These are phyloP conservation scores for Grallaria varia DNA, from an alignment of 2,113 vertebrate genomes.

Conservation along the genomic window DNA sequence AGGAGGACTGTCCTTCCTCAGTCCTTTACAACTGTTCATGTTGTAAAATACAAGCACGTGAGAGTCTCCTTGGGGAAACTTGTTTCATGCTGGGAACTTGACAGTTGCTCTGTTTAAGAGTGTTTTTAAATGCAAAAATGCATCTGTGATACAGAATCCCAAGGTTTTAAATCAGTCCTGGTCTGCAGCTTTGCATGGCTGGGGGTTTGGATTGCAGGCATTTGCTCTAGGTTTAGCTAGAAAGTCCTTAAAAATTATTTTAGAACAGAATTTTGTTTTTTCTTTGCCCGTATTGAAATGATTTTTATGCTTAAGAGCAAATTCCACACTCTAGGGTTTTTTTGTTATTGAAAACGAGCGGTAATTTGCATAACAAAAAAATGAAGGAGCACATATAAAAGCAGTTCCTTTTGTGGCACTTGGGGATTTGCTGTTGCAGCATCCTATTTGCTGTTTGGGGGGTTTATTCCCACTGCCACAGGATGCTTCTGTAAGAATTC, in stretches of 20 bases:
- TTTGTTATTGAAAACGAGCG: not conserved
- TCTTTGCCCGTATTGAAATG: not conserved
- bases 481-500: slow-evolving; percentile 9
- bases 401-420: not conserved
- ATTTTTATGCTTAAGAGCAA: not conserved
- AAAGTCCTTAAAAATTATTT: not conserved
- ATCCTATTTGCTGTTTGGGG: not conserved
- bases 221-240: not conserved
- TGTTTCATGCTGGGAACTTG: not conserved
- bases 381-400: not conserved
- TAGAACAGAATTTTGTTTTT: not conserved
- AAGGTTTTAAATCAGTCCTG: not conserved
- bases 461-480: not conserved
- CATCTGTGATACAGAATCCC: not conserved
- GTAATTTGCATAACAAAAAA: not conserved
- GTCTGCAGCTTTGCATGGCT: not conserved
- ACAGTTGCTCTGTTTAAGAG: not conserved
- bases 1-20: not conserved
- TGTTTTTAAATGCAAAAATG: not conserved
- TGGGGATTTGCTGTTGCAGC: not conserved
- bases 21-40: not conserved
- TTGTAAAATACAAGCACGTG: not conserved
- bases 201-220: not conserved
- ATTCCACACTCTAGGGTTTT: not conserved
- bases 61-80: not conserved